Conservation (phyloP, 2,113 vertebrate genomes). For the Manacus vitellinus region DNA sequence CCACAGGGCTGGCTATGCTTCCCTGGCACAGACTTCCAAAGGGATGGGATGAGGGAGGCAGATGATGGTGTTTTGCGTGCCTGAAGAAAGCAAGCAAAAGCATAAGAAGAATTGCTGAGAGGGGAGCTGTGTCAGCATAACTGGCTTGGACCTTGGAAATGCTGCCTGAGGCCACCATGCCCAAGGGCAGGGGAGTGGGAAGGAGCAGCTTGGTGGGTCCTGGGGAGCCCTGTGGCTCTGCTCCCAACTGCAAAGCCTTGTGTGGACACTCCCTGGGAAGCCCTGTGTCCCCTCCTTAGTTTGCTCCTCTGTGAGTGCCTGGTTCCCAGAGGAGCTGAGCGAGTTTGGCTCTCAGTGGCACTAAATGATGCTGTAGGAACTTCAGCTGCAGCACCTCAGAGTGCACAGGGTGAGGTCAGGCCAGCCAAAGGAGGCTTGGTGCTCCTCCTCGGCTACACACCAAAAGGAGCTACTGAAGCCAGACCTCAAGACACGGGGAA, state of each 20-base stretch:
- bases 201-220: too few relatives aligned
- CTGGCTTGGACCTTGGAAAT: background rate
- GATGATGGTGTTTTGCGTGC: background rate
- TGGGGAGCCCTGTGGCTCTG: background rate
- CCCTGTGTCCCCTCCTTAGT: background rate
- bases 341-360: background rate
- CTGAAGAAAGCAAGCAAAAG: background rate
- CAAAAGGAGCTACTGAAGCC: background rate
- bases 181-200: background rate
- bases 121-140: background rate
- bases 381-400: background rate
- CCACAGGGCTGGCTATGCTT: fast-evolving
- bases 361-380: background rate
- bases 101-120: background rate
- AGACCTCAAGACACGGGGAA: background rate
- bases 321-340: background rate
- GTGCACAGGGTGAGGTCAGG: background rate
- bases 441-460: background rate
- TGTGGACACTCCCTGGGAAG: background rate
- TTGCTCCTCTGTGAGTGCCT: background rate
- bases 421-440: background rate
- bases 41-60: background rate
- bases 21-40: background rate
- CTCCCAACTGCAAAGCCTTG: background rate
- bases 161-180: background rate